These are phyloP conservation scores for Anodontia alba DNA, from an alignment of 2,888 invertebrate genomes.

Conservation along the genomic window DNA sequence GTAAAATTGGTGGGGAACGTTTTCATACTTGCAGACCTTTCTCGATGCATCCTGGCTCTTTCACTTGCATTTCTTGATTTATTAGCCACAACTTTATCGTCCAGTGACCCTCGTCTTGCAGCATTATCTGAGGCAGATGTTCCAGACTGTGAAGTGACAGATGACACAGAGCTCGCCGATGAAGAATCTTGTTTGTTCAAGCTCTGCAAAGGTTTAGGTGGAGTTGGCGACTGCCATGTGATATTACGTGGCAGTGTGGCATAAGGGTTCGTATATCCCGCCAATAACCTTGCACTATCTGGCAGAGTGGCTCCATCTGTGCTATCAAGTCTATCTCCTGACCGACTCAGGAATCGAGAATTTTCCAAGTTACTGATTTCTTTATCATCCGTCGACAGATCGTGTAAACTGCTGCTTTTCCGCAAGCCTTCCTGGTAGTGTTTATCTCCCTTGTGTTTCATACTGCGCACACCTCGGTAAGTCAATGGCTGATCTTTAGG, in stretches of 20 bases:
- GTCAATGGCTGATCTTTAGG: slow-evolving; percentile 73
- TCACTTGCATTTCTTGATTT: slow-evolving; percentile 60
- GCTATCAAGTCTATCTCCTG: slow-evolving; percentile 75
- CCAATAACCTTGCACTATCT: slow-evolving; percentile 53
- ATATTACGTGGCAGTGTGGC: slow-evolving; percentile 64
- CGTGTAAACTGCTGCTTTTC: slow-evolving; percentile 83
- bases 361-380: slow-evolving; percentile 63
- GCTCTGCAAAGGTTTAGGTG: slow-evolving; percentile 30
- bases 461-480: slow-evolving; percentile 81
- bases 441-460: slow-evolving; percentile 82
- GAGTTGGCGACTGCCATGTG: slow-evolving; percentile 61
- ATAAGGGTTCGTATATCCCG: slow-evolving; percentile 68
- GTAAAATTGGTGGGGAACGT: slow-evolving; percentile 74
- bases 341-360: slow-evolving; percentile 77
- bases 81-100: slow-evolving; percentile 61
- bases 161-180: slow-evolving; percentile 50
- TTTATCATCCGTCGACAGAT: slow-evolving; percentile 72
- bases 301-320: slow-evolving; percentile 38
- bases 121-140: slow-evolving; percentile 50
- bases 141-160: slow-evolving; percentile 46
- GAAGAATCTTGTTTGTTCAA: slow-evolving; percentile 41
- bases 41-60: slow-evolving; percentile 66
- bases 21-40: slow-evolving; percentile 77
- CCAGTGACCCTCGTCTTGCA: slow-evolving; percentile 65
- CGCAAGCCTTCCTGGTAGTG: slow-evolving; percentile 80